These are phyloP conservation scores for Hyposoter didymator DNA, from an alignment of 2,888 invertebrate species.

Conservation along the genomic window DNA sequence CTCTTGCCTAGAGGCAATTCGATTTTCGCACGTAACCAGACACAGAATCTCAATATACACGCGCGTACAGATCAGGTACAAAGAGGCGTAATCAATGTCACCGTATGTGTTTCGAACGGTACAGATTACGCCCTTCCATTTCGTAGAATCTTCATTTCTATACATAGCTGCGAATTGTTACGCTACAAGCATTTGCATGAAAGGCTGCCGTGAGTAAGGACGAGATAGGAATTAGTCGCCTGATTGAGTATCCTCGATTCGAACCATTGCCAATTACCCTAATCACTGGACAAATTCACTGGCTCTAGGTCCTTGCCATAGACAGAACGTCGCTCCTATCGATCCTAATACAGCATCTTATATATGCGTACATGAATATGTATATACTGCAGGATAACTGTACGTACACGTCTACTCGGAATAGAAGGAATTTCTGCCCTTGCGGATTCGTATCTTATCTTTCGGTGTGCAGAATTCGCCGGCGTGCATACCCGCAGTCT, in stretches of 20 bases:
- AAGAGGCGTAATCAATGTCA: background rate
- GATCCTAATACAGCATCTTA: slow-evolving; percentile 35
- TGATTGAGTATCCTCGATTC: slow-evolving; percentile 67
- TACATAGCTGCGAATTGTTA: background rate
- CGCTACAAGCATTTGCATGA: slow-evolving; percentile 22
- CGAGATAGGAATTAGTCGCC: slow-evolving; percentile 59
- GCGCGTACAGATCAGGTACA: background rate
- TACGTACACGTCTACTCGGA: background rate
- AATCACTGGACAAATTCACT: slow-evolving; percentile 77
- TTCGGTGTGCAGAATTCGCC: slow-evolving; percentile 23
- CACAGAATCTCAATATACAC: slow-evolving; percentile 2
- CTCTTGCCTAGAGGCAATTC: slow-evolving; percentile 53
- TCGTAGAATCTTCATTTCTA: background rate
- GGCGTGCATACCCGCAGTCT: slow-evolving; percentile 16
- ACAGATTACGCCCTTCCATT: slow-evolving; percentile 8
- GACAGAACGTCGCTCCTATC: slow-evolving; percentile 51
- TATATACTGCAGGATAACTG: slow-evolving; percentile 24
- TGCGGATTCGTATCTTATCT: slow-evolving; percentile 46
- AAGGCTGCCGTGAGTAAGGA: slow-evolving; percentile 32
- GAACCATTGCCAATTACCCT: slow-evolving; percentile 74
- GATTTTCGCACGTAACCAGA: slow-evolving; percentile 35
- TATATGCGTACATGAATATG: slow-evolving; percentile 38
- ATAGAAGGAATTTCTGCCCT: slow-evolving; percentile 13
- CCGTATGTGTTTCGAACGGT: background rate
- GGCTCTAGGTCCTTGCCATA: slow-evolving; percentile 66